Percentiles rank a stretch among this genome's conserved stretches.
phyloP scores from a whole-genome alignment of 1,140 invertebrate species.

The Cherax destructor region DNA sequence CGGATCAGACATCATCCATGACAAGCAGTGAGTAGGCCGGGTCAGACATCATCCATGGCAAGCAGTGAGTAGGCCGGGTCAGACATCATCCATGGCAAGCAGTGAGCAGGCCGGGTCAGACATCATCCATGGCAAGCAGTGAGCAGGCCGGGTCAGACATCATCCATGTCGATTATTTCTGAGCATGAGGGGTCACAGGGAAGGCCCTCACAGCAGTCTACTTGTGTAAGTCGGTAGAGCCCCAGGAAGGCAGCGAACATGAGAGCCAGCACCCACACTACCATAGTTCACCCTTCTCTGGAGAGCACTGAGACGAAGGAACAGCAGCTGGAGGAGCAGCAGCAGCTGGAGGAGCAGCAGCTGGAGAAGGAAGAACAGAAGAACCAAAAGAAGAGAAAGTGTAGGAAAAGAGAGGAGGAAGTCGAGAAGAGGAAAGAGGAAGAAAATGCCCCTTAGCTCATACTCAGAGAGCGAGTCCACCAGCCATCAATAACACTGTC shows the following conservation, averaged over 20 bases:
- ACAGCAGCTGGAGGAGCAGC: neutral
- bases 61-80: neutral
- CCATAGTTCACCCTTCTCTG: constrained; percentile 18
- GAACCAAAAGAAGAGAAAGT: constrained; percentile 2
- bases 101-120: too few relatives aligned
- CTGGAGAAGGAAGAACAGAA: neutral
- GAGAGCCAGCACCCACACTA: constrained; percentile 63
- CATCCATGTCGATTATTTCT: constrained; percentile 15
- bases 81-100: neutral
- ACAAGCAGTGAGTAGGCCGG: neutral
- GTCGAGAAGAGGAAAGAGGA: neutral
- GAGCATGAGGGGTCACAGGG: constrained; percentile 22
- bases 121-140: too few relatives aligned
- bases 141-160: neutral
- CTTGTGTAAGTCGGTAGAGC: constrained; percentile 60
- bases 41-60: constrained; percentile 32
- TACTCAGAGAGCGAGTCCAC: too few relatives aligned
- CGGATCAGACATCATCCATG: constrained; percentile 24
- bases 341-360: neutral
- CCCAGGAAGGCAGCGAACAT: constrained; percentile 64
- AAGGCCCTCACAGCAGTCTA: constrained; percentile 53
- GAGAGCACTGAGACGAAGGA: neutral
- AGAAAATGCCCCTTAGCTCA: neutral
- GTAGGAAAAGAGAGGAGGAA: too few relatives aligned
- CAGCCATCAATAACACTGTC: too few relatives aligned